Base-by-base conservation (phyloP, 2,888 invertebrate species). In the Clusia tigrina region DNA sequence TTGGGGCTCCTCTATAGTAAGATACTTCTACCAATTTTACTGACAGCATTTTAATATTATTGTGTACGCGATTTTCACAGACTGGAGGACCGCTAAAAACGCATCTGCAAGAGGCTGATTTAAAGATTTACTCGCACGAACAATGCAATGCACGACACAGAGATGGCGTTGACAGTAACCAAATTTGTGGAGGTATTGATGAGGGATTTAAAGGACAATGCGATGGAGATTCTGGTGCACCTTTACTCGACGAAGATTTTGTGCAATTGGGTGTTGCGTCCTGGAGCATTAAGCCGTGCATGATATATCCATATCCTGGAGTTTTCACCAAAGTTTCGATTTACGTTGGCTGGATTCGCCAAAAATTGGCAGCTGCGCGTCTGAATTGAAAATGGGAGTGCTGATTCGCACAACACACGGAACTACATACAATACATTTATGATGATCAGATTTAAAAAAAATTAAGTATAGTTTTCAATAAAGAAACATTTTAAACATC, bases 211-310 rank as follows among this genome's bases (percentile, higher is more conserved):
- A 81, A 60, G 82, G 81, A 10, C 78, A 81, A 25, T 83, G 83
- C 66, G 78, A 72, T 52, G 83, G 83, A 0, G 83, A 83, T 54
- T 81, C 81, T 1, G 81, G 83, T 12, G 81, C 82, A 2, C 80
- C 83, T 0, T 69, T 83, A 1, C 42, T 83, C 20, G 71, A 73
- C 2, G 64, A 78, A 17, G 77, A 72, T 3, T 63, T 66, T 5
- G 60, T 69, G 2, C 82, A 83, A 69, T 74, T 84, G 42, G 85
- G 85, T 26, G 79, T 85, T 42, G 85, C 85, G 2, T 85, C 85
- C 1, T 85, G 85, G 85, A 84, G 84, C 62, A 58, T 74, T 2
- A 85, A 85, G 67, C 85, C 85, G 1, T 85, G 85, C 66, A 73
- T 83, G 0, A 63, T 75, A 18, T 70, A 76, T 2, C 82, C 82